phyloP scores from a whole-genome alignment of 2,888 invertebrate species.

The Tenthredo distinguenda region DNA sequence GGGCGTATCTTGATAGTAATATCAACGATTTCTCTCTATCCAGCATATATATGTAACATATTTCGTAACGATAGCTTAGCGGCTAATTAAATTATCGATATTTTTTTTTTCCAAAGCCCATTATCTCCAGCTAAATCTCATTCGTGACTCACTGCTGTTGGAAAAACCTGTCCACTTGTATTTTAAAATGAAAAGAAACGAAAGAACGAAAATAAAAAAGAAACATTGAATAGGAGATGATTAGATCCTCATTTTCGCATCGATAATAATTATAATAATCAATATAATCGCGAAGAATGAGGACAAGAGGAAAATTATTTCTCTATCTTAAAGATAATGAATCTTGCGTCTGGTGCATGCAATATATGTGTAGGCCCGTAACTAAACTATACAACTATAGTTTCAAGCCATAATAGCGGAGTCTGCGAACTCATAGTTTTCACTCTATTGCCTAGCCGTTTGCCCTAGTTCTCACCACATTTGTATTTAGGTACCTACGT shows the following conservation, averaged over 20 bases:
- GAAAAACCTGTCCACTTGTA: not conserved
- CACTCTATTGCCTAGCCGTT: conserved; percentile 34
- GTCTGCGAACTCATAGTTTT: conserved; percentile 30
- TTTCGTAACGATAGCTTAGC: conserved; percentile 11
- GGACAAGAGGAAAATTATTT: not conserved
- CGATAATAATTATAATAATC: not conserved
- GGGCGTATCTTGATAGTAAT: not conserved
- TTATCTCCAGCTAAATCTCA: conserved; percentile 12
- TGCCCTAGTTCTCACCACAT: conserved; percentile 35
- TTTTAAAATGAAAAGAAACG: not conserved
- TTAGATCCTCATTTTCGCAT: not conserved
- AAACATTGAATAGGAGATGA: not conserved
- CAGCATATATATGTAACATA: not conserved
- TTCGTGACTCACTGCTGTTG: not conserved
- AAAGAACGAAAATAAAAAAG: not conserved
- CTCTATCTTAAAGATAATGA: not conserved
- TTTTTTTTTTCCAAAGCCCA: not conserved
- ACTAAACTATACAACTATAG: not conserved
- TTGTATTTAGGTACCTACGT: conserved; percentile 4
- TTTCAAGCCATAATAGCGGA: not conserved
- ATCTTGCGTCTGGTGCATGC: not conserved
- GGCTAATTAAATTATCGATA: conserved; percentile 29
- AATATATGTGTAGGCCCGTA: not conserved
- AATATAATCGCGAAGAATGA: not conserved
- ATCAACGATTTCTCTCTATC: conserved; percentile 2